phyloP scores from a whole-genome alignment of 2,888 invertebrate genomes.

The Pyralis farinalis region DNA sequence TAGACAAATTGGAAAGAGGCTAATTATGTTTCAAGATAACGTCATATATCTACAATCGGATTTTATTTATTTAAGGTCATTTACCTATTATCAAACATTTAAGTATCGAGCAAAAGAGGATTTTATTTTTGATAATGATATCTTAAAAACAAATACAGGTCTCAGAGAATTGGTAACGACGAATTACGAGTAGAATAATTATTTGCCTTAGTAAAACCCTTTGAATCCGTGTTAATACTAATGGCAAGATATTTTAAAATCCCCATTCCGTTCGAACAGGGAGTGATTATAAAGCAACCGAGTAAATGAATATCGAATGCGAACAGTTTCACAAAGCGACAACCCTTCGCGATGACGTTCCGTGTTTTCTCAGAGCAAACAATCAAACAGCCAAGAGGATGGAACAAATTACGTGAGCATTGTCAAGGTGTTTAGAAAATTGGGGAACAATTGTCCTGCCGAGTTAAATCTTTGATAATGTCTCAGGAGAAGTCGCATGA shows the following conservation, averaged over 20 bases:
- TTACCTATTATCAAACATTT: background rate
- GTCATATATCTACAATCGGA: too few species aligned
- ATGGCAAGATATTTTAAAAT: constrained; percentile 48
- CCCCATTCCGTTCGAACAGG: constrained; percentile 46
- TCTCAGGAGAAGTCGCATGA: constrained; percentile 60
- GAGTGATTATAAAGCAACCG: constrained; percentile 56
- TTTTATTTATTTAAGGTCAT: background rate
- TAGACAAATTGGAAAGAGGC: constrained; percentile 28
- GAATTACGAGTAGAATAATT: constrained; percentile 29
- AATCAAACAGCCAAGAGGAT: constrained; percentile 62
- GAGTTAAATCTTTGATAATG: constrained; percentile 73
- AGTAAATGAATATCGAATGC: constrained; percentile 66
- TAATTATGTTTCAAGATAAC: background rate
- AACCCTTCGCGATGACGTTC: constrained; percentile 48
- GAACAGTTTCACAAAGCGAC: constrained; percentile 53
- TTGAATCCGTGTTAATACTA: constrained; percentile 41
- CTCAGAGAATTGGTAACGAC: constrained; percentile 7
- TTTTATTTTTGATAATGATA: too few species aligned
- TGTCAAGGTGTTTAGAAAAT: constrained; percentile 75
- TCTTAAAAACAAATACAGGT: too few species aligned
- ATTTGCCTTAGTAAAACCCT: constrained; percentile 30
- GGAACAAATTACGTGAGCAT: constrained; percentile 70
- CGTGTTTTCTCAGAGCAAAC: constrained; percentile 64
- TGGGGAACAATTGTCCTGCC: constrained; percentile 70
- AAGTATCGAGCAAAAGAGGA: too few species aligned